phyloP scores from a whole-genome alignment of 2,888 invertebrate species.

The Hemicrepidius hirtus region DNA sequence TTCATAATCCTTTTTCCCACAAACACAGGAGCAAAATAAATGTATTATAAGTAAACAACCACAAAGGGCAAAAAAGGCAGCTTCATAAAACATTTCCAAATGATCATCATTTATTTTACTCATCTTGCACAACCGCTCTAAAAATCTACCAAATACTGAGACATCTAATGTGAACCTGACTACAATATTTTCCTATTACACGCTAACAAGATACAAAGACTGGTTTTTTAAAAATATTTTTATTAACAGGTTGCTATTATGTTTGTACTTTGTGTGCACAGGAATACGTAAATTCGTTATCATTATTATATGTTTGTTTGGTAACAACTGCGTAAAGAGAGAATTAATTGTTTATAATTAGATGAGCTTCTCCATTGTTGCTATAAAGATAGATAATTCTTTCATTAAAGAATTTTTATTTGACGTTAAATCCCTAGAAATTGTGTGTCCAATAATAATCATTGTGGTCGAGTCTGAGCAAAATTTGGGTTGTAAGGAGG shows the following conservation, averaged over 20 bases:
- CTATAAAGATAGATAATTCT: not conserved
- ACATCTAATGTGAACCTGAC: not conserved
- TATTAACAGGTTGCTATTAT: constrained; percentile 19
- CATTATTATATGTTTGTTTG: constrained; percentile 32
- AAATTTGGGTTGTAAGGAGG: constrained; percentile 1
- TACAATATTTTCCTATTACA: constrained; percentile 16
- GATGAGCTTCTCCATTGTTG: not conserved
- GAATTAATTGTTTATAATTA: constrained; percentile 9
- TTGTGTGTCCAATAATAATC: not conserved
- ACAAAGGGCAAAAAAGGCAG: constrained; percentile 39
- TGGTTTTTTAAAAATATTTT: constrained; percentile 20
- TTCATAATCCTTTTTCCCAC: constrained; percentile 4
- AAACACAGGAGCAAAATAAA: constrained; percentile 40
- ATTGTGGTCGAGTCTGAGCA: not conserved
- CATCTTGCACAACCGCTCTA: constrained; percentile 4
- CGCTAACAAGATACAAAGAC: constrained; percentile 21
- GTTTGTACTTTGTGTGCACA: not conserved
- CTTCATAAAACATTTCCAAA: constrained; percentile 40
- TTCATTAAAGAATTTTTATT: too few species aligned
- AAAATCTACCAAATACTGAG: constrained; percentile 8
- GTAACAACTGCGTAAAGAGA: constrained; percentile 10
- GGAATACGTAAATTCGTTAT: constrained; percentile 22
- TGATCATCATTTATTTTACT: constrained; percentile 31
- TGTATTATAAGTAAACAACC: constrained; percentile 39
- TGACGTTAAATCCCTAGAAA: too few species aligned